Evolutionary conservation across 2,113 vertebrate genomes (phyloP).

Genomic region (Pteropus alecto): DNA sequence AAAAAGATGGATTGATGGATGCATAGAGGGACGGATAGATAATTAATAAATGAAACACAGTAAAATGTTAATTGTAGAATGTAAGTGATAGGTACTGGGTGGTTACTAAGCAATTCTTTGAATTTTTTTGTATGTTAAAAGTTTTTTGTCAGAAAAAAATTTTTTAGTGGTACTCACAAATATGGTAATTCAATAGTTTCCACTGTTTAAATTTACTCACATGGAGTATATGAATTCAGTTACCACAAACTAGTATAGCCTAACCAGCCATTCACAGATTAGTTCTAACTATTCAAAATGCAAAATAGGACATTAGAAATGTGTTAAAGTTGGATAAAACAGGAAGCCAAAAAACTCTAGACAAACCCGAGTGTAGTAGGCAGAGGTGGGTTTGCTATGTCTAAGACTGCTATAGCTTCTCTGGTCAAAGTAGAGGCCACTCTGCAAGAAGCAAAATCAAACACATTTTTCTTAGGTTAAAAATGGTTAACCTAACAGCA

Average conservation of each 20-base stretch:
- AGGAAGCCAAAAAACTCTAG: neutral
- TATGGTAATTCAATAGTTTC: neutral
- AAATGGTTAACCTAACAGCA: neutral
- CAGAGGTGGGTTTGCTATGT: constrained; percentile 86
- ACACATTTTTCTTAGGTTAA: constrained; percentile 49
- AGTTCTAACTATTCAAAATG: constrained; percentile 51
- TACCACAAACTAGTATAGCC: neutral
- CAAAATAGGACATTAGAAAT: constrained; percentile 27
- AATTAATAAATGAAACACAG: neutral
- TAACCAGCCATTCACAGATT: neutral
- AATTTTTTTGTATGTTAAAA: neutral
- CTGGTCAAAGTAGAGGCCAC: constrained; percentile 94
- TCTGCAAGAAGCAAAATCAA: constrained; percentile 83
- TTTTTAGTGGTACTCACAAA: neutral
- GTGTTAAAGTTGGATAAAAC: constrained; percentile 7
- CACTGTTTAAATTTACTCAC: neutral
- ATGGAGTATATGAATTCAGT: neutral
- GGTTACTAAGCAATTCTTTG: neutral
- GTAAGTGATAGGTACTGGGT: neutral
- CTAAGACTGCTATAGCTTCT: constrained; percentile 94
- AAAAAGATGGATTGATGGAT: neutral
- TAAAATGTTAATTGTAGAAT: neutral
- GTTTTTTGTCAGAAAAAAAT: neutral
- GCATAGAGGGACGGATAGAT: neutral
- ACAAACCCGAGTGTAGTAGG: constrained; percentile 84